Evolutionary conservation across 1,140 invertebrate species (phyloP), one percentile per base, ranked within the genome.

Genomic region (Orussus abietinus): DNA sequence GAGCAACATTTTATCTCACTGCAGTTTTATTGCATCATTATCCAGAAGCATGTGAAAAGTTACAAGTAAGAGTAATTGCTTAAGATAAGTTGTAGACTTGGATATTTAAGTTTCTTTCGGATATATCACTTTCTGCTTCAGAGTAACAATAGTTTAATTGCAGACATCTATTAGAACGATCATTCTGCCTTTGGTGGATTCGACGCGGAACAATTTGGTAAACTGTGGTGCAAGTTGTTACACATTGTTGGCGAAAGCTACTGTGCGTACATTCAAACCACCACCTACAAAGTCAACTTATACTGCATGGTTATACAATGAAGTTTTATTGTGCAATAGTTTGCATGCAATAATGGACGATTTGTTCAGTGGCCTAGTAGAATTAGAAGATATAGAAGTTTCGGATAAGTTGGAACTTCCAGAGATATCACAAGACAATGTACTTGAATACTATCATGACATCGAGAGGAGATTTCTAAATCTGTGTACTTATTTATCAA

Each of bases 291-390:
- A 55, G 34, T 29, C 51, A 6, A 45, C 38, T n/a, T 62, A 62
- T 9, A 66, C 29, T 21, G 34, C 26, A 19, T 63, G 54, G 38
- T 47, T 49, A 11, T 65, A 66, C 38, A 49, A 60, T 21, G 45
- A 66, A 40, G 45, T 47, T 9, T 40, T 69, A 13, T 29, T 69
- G 10, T 67, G 65, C 34, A 69, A 69, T 30, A 65, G 38, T 21
- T 47, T 71, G 1, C 55, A 69, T 20, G 3, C 5, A 32, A 67
- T 67, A 50, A 56, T 71, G 45, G 47, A 65, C 33, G 50, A 58
- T 28, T 28, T 69, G 13, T 66, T 68, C 42, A 35, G 45, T 28
- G 37, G 46, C 30, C 38, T 59, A 25, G 20, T 53, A 5, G 56
- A 65, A 25, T 26, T 59, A 21, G 46, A 60, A 14, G 45, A 13